These are phyloP conservation scores for Arctia plantaginis DNA, from an alignment of 2,888 invertebrate species.

Conservation along the genomic window DNA sequence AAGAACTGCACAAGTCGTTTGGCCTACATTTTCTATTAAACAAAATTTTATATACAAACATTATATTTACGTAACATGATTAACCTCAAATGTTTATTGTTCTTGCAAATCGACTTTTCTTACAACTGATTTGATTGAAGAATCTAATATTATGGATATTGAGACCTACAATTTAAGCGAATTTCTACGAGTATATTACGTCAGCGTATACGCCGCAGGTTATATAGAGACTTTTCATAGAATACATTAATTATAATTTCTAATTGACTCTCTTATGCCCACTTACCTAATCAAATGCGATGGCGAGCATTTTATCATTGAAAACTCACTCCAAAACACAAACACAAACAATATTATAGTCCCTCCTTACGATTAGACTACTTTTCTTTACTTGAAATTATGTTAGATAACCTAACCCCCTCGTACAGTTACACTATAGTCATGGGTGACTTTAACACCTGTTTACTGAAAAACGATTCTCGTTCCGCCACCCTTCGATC, in stretches of 20 bases:
- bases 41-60: slow-evolving; percentile 23
- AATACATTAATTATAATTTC: neutral
- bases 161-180: neutral
- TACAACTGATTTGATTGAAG: slow-evolving; percentile 18
- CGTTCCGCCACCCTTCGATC: too few relatives aligned
- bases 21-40: slow-evolving; percentile 28
- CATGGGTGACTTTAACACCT: too few relatives aligned
- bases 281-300: neutral
- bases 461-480: too few relatives aligned
- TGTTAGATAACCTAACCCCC: too few relatives aligned
- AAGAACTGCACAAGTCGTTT: slow-evolving; percentile 12
- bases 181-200: neutral
- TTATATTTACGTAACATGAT: slow-evolving; percentile 26
- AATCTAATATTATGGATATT: slow-evolving; percentile 10
- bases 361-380: too few relatives aligned
- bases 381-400: too few relatives aligned
- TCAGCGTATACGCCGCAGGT: neutral
- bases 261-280: neutral
- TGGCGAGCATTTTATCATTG: neutral
- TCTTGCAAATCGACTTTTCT: slow-evolving; percentile 19
- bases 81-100: slow-evolving; percentile 22
- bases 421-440: too few relatives aligned
- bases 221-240: neutral
- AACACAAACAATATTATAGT: too few relatives aligned
- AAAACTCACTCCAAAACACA: too few relatives aligned